Evolutionary conservation across 1,140 invertebrate species (phyloP), one percentile per base, ranked within the genome.

Genomic region (Hypsibius dujardini): DNA sequence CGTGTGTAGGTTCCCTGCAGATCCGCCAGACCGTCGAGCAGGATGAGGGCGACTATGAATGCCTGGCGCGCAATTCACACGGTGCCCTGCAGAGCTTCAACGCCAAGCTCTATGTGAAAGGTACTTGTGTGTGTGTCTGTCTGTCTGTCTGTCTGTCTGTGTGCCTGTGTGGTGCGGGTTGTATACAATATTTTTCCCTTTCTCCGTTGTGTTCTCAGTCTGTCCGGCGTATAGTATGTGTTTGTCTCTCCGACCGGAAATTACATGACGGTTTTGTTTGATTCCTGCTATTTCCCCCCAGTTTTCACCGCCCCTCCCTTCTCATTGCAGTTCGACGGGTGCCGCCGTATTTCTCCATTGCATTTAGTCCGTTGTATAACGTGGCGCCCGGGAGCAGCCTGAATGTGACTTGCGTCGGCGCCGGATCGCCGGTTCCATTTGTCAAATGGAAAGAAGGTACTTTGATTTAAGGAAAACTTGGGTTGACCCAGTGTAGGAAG

Each of bases 341-440:
- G 1, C 85, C 92, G 1, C 95, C 95, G 0, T 88, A 89, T 75
- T 98, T 98, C 82, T 90, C 93, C 1, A 89, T 90, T 59, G 89
- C 88, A 59, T 92, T 93, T 28, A 87, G 90, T 46, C 77, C 85
- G 7, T 78, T 87, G 42, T 88, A 85, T 70, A 90, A 95, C 78
- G 92, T 98, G 46, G 90, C 90, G 86, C 82, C 92, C 15, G 92
- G 92, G 2, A 86, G 87, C 0, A 87, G 87, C 76, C 81, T 97
- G 67, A 97, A 95, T 79, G 81, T 98, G 67, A 94, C 92, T 59
- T 98, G 95, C 78, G 91, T 97, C 14, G 95, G 94, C 15, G 87
- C 91, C 2, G 95, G 95, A 0, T 91, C 94, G 0, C 95, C 95
- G 0, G 95, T 97, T 92, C 95, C 95, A 0, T 88, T 86, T 75